Conservation (phyloP, 1,140 invertebrate species). For the Drosophila leontia region DNA sequence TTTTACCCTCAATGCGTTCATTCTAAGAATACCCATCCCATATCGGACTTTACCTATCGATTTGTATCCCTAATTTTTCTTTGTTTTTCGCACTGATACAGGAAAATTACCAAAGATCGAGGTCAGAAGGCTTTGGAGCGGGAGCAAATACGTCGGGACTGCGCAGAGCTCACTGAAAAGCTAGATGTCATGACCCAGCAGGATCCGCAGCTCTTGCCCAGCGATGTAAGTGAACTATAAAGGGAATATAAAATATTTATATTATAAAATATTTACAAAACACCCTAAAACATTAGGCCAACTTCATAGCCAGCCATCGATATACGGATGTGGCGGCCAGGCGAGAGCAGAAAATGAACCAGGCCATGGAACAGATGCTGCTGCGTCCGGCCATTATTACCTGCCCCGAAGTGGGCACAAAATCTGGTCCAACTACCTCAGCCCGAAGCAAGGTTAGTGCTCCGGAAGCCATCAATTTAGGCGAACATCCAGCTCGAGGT, state of each 20-base stretch:
- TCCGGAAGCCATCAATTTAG: slow-evolving; percentile 57
- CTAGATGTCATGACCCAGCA: slow-evolving; percentile 70
- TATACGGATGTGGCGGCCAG: slow-evolving; percentile 44
- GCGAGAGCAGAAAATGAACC: slow-evolving; percentile 76
- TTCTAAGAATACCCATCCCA: too few species aligned
- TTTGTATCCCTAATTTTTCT: background rate
- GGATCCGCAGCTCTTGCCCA: slow-evolving; percentile 62
- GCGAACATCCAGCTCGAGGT: slow-evolving; percentile 21
- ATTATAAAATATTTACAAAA: background rate
- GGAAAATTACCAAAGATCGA: slow-evolving; percentile 63
- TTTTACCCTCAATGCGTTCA: too few species aligned
- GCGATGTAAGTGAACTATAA: slow-evolving; percentile 56
- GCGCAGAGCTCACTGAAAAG: slow-evolving; percentile 69
- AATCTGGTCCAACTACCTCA: background rate
- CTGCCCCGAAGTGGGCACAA: slow-evolving; percentile 60
- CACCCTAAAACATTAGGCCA: slow-evolving; percentile 33
- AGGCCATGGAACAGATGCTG: slow-evolving; percentile 70
- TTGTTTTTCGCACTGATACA: background rate
- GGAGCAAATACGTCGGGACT: slow-evolving; percentile 77
- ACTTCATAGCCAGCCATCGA: slow-evolving; percentile 63
- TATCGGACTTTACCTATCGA: background rate
- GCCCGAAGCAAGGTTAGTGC: background rate
- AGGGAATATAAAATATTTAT: too few species aligned
- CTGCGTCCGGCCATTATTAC: slow-evolving; percentile 74
- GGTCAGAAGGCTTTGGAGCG: slow-evolving; percentile 76